These are phyloP conservation scores for Linepithema humile DNA, from an alignment of 1,140 invertebrate genomes.

Conservation along the genomic window DNA sequence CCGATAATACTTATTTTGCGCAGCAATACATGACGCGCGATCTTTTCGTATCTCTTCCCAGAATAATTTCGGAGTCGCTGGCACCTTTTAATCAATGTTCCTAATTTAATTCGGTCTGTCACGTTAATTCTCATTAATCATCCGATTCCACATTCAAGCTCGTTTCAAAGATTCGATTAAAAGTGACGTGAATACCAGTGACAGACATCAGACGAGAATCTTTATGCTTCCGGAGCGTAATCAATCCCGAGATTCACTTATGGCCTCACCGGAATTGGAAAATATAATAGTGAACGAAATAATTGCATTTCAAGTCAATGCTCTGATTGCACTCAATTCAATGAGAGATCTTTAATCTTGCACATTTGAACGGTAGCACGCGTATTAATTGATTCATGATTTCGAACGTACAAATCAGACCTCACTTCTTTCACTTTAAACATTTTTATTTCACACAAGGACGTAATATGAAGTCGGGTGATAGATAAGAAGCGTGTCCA, in stretches of 20 bases:
- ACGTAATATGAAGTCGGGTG: neutral
- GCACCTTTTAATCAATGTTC: slow-evolving; percentile 52
- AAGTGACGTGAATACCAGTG: slow-evolving; percentile 61
- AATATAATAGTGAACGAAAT: slow-evolving; percentile 39
- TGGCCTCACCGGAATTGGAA: slow-evolving; percentile 2
- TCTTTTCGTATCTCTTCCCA: slow-evolving; percentile 22
- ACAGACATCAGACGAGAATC: slow-evolving; percentile 48
- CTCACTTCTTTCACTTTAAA: too few species aligned
- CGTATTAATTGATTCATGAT: neutral
- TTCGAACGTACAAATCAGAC: neutral
- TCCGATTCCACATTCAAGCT: slow-evolving; percentile 52
- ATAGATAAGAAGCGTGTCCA: neutral
- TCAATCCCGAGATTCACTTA: slow-evolving; percentile 41
- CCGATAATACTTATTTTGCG: slow-evolving; percentile 50
- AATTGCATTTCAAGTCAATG: slow-evolving; percentile 50
- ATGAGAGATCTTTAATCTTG: neutral
- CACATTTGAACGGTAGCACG: neutral
- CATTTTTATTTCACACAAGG: neutral
- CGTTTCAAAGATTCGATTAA: slow-evolving; percentile 63
- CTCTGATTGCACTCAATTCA: slow-evolving; percentile 26
- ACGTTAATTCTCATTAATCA: slow-evolving; percentile 69
- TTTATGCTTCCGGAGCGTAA: slow-evolving; percentile 44
- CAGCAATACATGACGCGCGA: slow-evolving; percentile 17
- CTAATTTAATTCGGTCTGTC: slow-evolving; percentile 62
- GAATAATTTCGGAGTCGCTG: slow-evolving; percentile 48